A percentile compares a stretch with the other conserved stretches of the same genome.
These are phyloP conservation scores for Pangasius macronema DNA, from an alignment of 2,797 vertebrate genomes.

Conservation along the genomic window DNA sequence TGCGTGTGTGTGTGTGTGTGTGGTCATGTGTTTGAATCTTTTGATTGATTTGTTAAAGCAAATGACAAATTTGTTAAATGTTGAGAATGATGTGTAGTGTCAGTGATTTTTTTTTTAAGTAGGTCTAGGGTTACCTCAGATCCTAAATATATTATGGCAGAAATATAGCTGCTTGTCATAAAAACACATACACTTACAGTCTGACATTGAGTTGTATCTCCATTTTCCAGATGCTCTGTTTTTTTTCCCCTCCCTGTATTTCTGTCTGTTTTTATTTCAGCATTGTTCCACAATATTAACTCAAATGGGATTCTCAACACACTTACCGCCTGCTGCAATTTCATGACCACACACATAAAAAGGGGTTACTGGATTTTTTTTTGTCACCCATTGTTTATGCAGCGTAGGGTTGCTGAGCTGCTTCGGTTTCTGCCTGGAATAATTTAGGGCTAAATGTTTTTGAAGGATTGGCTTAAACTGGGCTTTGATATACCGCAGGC, in stretches of 20 bases:
- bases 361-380: neutral
- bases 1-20: neutral
- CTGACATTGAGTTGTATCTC: neutral
- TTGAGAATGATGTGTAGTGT: neutral
- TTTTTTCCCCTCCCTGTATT: neutral
- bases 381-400: neutral
- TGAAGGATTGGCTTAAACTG: constrained; percentile 5
- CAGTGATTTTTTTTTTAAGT: neutral
- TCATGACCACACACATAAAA: neutral
- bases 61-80: constrained; percentile 27
- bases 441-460: neutral
- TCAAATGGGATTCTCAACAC: neutral
- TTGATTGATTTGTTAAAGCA: constrained; percentile 17
- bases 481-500: neutral
- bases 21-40: neutral
- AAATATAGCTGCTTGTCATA: neutral
- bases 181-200: neutral
- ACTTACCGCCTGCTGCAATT: constrained; percentile 9
- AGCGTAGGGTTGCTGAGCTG: neutral
- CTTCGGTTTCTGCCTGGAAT: neutral
- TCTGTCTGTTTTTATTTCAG: neutral
- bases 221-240: neutral
- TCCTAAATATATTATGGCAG: neutral
- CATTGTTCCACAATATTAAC: neutral
- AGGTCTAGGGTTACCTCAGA: constrained; percentile 17